phyloP scores from a whole-genome alignment of 2,797 vertebrate genomes.

The Sebastes nivosus region DNA sequence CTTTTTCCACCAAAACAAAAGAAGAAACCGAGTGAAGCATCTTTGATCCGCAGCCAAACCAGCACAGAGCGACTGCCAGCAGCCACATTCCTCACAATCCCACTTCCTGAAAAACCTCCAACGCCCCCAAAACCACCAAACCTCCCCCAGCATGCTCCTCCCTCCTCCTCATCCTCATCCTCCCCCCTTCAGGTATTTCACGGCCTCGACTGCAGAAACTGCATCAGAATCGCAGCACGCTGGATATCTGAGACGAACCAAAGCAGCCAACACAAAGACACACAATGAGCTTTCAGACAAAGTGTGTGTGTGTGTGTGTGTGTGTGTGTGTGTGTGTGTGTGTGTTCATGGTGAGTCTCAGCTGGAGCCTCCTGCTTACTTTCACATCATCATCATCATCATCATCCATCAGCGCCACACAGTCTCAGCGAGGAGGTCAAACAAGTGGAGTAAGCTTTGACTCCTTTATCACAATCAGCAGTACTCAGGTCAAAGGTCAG shows the following conservation, averaged over 20 bases:
- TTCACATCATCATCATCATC: background rate
- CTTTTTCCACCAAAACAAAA: background rate
- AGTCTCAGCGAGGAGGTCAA: background rate
- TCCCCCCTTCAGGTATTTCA: constrained; percentile 46
- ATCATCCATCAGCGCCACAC: background rate
- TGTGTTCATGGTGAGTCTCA: background rate
- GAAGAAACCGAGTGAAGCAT: constrained; percentile 14
- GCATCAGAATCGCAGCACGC: background rate
- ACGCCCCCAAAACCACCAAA: constrained; percentile 46
- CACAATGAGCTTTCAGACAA: background rate
- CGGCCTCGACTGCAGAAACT: background rate
- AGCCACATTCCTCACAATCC: constrained; percentile 72
- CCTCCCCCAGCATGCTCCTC: background rate
- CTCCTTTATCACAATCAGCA: background rate
- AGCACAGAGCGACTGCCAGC: constrained; percentile 47
- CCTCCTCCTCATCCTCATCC: background rate
- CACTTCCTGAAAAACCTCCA: constrained; percentile 73
- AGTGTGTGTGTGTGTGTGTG: background rate
- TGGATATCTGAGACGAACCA: constrained; percentile 15
- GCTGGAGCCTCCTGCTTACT: background rate
- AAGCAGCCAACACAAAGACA: background rate
- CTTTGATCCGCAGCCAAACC: constrained; percentile 64
- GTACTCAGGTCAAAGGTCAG: background rate
- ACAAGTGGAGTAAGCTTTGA: background rate
- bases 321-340: background rate